These are phyloP conservation scores for Alosa alosa DNA, from an alignment of 2,113 vertebrate genomes.

Conservation along the genomic window DNA sequence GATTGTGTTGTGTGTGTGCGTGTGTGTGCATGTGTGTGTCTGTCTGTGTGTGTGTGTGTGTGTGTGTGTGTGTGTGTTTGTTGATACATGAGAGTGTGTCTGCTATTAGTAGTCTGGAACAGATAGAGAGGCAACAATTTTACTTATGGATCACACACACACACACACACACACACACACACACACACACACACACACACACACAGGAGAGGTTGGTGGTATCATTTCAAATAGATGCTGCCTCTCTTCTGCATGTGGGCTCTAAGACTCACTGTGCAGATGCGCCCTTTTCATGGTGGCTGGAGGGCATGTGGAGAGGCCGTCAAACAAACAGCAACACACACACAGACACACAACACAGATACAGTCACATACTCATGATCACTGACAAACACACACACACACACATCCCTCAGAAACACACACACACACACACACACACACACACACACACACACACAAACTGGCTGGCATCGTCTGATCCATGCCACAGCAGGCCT, in stretches of 20 bases:
- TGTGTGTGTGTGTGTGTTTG: neutral
- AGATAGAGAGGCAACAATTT: neutral
- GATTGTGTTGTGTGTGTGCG: neutral
- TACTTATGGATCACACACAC: neutral
- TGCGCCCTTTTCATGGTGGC: no score
- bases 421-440: neutral
- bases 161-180: neutral
- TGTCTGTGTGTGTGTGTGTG: neutral
- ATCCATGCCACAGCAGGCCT: conserved; percentile 4
- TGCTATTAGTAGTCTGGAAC: no score
- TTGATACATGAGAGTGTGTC: no score
- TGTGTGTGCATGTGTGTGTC: neutral
- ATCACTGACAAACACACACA: neutral
- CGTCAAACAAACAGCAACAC: neutral
- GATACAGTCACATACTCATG: neutral
- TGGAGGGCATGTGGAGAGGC: neutral
- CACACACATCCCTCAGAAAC: neutral
- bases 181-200: neutral
- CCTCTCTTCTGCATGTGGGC: no score
- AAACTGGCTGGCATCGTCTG: neutral
- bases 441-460: neutral
- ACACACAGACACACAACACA: neutral
- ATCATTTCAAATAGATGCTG: no score
- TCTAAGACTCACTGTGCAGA: no score
- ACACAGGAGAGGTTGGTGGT: neutral